These are phyloP conservation scores for Meriones psammophilus DNA, from an alignment of 2,797 vertebrate species.

Conservation along the genomic window DNA sequence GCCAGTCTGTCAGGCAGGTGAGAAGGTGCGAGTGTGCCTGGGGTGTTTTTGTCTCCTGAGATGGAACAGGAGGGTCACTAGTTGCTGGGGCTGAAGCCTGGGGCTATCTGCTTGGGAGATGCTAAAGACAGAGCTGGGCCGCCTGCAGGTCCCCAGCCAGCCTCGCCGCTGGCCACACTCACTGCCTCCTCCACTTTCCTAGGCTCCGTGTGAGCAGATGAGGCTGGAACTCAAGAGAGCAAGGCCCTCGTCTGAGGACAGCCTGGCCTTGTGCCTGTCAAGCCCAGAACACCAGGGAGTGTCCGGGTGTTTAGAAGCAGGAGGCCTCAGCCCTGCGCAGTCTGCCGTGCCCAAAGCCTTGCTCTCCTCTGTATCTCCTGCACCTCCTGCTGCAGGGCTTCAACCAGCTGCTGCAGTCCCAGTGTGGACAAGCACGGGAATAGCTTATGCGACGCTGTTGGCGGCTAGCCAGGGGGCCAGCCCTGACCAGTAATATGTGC, in stretches of 20 bases:
- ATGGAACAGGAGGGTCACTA: neutral
- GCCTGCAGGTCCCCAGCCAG: no score
- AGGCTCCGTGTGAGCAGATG: neutral
- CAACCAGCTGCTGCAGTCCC: neutral
- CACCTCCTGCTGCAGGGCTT: neutral
- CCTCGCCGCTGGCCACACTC: neutral
- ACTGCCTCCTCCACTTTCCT: neutral
- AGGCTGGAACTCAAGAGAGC: no score
- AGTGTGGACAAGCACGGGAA: conserved; percentile 53
- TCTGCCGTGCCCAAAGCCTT: neutral
- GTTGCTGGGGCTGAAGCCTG: neutral
- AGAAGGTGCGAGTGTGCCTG: no score
- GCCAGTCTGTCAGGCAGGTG: neutral
- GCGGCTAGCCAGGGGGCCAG: neutral
- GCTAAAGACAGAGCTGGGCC: neutral
- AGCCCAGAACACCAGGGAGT: no score
- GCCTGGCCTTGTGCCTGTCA: neutral
- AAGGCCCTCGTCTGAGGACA: neutral
- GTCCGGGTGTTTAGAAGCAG: neutral
- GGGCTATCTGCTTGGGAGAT: neutral
- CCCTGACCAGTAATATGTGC: neutral
- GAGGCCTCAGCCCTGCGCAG: neutral
- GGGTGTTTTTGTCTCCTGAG: neutral
- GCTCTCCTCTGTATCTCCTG: neutral
- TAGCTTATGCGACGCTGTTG: neutral